phyloP scores from a whole-genome alignment of 2,888 invertebrate species.

The Lepidocyrtinus sp. region DNA sequence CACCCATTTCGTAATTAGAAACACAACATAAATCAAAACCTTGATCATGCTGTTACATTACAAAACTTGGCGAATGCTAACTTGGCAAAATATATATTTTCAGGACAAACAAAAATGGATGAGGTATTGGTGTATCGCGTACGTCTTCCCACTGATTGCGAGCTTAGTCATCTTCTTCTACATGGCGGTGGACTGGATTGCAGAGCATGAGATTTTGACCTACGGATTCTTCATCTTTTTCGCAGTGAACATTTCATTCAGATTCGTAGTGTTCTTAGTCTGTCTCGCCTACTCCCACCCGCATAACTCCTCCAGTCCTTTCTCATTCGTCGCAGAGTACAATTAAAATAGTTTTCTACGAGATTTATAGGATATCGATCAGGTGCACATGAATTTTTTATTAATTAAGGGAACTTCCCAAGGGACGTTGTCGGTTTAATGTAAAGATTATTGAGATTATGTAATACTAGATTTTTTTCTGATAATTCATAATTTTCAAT shows the following conservation, averaged over 20 bases:
- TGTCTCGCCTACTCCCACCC: constrained; percentile 58
- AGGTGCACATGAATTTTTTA: too few relatives aligned
- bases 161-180: constrained; percentile 62
- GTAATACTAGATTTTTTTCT: too few relatives aligned
- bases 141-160: constrained; percentile 40
- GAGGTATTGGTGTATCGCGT: constrained; percentile 56
- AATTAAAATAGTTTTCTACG: constrained; percentile 28
- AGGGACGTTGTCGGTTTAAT: too few relatives aligned
- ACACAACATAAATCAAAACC: too few relatives aligned
- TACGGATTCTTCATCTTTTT: constrained; percentile 64
- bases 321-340: constrained; percentile 63
- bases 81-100: constrained; percentile 2
- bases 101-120: constrained; percentile 60
- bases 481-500: too few relatives aligned
- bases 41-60: too few relatives aligned
- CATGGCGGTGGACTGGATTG: constrained; percentile 58
- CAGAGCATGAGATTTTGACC: constrained; percentile 63
- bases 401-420: too few relatives aligned
- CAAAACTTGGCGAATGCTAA: not conserved
- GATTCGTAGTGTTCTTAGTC: constrained; percentile 58
- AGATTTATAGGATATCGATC: too few relatives aligned
- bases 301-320: constrained; percentile 51
- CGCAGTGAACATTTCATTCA: constrained; percentile 60
- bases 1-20: not conserved
- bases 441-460: too few relatives aligned